These are phyloP conservation scores for Babylonia areolata DNA, from an alignment of 1,140 invertebrate species.

Conservation along the genomic window DNA sequence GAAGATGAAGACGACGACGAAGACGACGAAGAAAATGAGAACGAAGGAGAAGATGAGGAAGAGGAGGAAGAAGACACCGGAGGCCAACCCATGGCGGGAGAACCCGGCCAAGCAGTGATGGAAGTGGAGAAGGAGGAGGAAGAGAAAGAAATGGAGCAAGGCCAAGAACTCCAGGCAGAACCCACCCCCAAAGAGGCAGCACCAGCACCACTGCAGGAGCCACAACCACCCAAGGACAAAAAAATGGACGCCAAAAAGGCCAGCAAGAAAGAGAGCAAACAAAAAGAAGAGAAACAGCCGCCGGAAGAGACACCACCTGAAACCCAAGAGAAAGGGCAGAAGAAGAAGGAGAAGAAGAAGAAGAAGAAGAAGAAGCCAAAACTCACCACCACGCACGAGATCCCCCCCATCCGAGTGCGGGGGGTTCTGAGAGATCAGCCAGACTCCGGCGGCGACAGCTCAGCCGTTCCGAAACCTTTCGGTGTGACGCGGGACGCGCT, in stretches of 20 bases:
- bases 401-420: not conserved
- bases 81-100: not conserved
- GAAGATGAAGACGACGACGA: constrained; percentile 13
- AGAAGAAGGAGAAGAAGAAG: not conserved
- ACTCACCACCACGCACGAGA: not conserved
- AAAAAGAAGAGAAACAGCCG: not conserved
- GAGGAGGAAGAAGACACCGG: not conserved
- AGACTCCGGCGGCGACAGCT: not conserved
- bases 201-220: too few species aligned
- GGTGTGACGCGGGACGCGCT: not conserved
- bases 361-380: constrained; percentile 1
- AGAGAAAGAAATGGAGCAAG: not conserved
- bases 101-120: not conserved
- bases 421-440: not conserved
- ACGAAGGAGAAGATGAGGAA: not conserved
- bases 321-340: not conserved
- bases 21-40: constrained; percentile 7
- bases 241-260: not conserved
- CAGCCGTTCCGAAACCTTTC: not conserved
- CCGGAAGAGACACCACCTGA: not conserved
- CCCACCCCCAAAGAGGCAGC: not conserved
- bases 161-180: not conserved
- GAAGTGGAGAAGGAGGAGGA: constrained; percentile 20
- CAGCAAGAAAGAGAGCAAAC: not conserved
- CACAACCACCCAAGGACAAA: not conserved